A percentile compares a stretch with the other conserved stretches of the same genome.
Conservation (phyloP, 2,113 vertebrate species). For the Hassar affinis region DNA sequence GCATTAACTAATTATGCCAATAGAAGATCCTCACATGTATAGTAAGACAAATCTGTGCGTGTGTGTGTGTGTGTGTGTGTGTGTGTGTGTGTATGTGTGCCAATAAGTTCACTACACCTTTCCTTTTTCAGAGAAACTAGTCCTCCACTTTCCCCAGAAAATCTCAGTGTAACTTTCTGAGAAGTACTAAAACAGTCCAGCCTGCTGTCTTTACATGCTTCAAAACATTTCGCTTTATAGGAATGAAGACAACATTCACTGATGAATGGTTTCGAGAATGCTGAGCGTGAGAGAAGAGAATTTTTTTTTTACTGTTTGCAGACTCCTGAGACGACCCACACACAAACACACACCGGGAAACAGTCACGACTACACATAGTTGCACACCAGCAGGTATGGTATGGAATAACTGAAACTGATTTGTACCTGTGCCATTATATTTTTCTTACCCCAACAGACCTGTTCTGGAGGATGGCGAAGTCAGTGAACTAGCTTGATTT, state of each 20-base stretch:
- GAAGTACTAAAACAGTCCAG: background rate
- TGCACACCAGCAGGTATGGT: background rate
- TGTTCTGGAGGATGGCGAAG: slow-evolving; percentile 57
- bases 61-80: slow-evolving; percentile 5
- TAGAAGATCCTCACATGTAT: too few relatives aligned
- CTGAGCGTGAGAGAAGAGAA: slow-evolving; percentile 8
- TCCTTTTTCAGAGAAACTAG: slow-evolving; percentile 17
- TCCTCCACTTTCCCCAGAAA: background rate
- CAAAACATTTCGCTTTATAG: slow-evolving; percentile 45
- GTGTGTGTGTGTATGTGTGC: background rate
- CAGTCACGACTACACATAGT: background rate
- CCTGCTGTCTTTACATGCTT: slow-evolving; percentile 15
- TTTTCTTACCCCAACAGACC: slow-evolving; percentile 31
- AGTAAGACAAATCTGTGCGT: too few relatives aligned
- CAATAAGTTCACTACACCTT: background rate
- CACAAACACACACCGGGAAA: background rate
- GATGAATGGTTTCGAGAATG: slow-evolving; percentile 43
- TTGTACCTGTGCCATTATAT: slow-evolving; percentile 1
- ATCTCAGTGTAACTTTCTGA: slow-evolving; percentile 11
- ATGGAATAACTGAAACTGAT: background rate
- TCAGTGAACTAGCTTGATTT: slow-evolving; percentile 67
- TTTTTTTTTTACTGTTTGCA: slow-evolving; percentile 22
- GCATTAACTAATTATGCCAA: too few relatives aligned
- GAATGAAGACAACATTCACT: slow-evolving; percentile 55
- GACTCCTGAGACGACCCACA: background rate